phyloP scores from a whole-genome alignment of 2,113 vertebrate species.

The Equus quagga region DNA sequence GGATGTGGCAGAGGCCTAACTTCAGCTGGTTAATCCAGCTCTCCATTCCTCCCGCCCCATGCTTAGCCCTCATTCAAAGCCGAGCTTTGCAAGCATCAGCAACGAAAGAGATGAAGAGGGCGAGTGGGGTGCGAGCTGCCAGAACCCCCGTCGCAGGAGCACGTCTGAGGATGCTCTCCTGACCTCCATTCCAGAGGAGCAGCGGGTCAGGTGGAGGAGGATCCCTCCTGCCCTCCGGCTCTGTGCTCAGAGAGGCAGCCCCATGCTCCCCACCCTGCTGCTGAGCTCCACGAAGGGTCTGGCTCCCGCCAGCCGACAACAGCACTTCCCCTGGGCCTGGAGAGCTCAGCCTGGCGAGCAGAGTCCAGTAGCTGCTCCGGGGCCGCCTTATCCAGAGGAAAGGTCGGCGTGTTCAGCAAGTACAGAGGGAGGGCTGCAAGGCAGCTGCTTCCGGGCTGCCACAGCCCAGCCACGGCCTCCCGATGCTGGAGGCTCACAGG shows the following conservation, averaged over 20 bases:
- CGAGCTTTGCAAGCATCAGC: not conserved
- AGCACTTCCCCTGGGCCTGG: not conserved
- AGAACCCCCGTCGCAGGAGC: not conserved
- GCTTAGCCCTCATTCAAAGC: not conserved
- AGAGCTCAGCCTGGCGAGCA: not conserved
- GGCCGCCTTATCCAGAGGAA: not conserved
- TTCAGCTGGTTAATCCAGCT: rapidly evolving
- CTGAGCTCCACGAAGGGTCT: not conserved
- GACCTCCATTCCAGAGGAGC: not conserved
- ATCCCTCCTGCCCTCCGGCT: not conserved
- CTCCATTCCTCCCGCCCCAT: rapidly evolving
- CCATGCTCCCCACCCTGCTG: not conserved
- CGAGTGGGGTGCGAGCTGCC: rapidly evolving
- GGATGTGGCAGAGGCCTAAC: not conserved
- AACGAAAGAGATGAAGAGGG: too few relatives aligned
- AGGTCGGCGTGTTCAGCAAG: not conserved
- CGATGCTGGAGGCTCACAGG: rapidly evolving
- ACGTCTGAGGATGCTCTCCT: not conserved
- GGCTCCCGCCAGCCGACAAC: not conserved
- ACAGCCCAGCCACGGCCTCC: not conserved
- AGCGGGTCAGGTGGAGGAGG: not conserved
- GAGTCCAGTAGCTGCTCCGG: not conserved
- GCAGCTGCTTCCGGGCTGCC: rapidly evolving
- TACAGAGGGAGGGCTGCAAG: not conserved
- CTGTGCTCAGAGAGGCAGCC: not conserved